Percentiles rank a stretch among this genome's conserved stretches.
These are phyloP conservation scores for Chiloscyllium plagiosum DNA, from an alignment of 2,113 vertebrate species.

Conservation along the genomic window DNA sequence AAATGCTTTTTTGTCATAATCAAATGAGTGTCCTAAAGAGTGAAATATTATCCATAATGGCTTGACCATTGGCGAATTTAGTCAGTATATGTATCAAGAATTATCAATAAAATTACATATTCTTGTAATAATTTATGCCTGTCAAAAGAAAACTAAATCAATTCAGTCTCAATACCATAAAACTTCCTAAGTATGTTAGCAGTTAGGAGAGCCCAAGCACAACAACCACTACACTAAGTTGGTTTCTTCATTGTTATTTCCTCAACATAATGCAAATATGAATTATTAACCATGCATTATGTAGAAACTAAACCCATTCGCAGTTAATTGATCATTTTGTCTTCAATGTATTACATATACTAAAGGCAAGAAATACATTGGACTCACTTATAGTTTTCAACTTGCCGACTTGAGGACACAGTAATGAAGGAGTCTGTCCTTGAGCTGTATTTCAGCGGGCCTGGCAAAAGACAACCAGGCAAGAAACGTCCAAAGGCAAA, in stretches of 20 bases:
- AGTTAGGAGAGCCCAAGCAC: slow-evolving; percentile 19
- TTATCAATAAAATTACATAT: not conserved
- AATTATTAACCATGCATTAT: not conserved
- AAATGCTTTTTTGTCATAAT: not conserved
- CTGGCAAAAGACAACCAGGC: slow-evolving; percentile 84
- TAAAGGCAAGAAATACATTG: not conserved
- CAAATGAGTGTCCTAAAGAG: not conserved
- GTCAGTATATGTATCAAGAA: not conserved
- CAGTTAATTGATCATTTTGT: slow-evolving; percentile 12
- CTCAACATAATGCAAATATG: not conserved
- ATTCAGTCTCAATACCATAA: slow-evolving; percentile 39
- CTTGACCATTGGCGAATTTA: not conserved
- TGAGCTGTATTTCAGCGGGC: slow-evolving; percentile 79
- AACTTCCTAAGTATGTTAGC: not conserved
- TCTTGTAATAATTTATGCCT: slow-evolving; percentile 9
- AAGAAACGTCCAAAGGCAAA: slow-evolving; percentile 87
- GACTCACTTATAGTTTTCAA: slow-evolving; percentile 92
- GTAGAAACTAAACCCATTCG: not conserved
- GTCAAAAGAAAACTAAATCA: slow-evolving; percentile 33
- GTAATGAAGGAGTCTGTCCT: slow-evolving; percentile 91
- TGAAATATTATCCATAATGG: not conserved
- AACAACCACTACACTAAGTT: not conserved
- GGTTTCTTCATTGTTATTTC: not conserved
- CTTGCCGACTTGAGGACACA: slow-evolving; percentile 76
- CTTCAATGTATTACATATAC: not conserved